Evolutionary conservation across 2,888 invertebrate genomes (phyloP).

Genomic region (Spodoptera littoralis): DNA sequence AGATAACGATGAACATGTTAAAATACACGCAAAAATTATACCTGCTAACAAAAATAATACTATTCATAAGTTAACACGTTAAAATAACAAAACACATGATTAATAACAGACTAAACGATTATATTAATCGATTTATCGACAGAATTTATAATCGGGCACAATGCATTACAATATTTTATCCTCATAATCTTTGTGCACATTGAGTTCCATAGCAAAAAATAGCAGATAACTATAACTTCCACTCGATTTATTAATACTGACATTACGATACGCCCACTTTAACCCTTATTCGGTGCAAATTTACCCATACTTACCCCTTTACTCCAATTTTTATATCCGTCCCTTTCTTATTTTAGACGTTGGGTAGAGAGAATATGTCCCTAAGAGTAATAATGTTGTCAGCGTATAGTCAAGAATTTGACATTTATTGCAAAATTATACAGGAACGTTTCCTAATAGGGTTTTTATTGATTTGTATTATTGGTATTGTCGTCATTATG

Average conservation of each 20-base stretch:
- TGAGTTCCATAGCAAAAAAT: slow-evolving; percentile 39
- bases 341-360: slow-evolving; percentile 51
- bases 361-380: slow-evolving; percentile 55
- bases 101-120: slow-evolving; percentile 14
- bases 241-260: slow-evolving; percentile 83
- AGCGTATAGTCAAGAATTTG: slow-evolving; percentile 65
- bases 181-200: slow-evolving; percentile 29
- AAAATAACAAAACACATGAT: slow-evolving; percentile 11
- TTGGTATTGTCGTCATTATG: slow-evolving; percentile 19
- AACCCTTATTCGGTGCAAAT: slow-evolving; percentile 75
- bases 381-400: slow-evolving; percentile 69
- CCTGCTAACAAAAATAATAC: too few relatives aligned
- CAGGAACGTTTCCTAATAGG: slow-evolving; percentile 59
- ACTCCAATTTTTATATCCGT: slow-evolving; percentile 37
- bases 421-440: slow-evolving; percentile 81
- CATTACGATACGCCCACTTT: slow-evolving; percentile 81
- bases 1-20: too few relatives aligned
- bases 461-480: slow-evolving; percentile 46
- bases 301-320: slow-evolving; percentile 62
- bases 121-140: slow-evolving; percentile 25
- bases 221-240: slow-evolving; percentile 71
- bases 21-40: too few relatives aligned
- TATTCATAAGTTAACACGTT: too few relatives aligned
- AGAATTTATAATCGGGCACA: slow-evolving; percentile 30
- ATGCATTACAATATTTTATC: slow-evolving; percentile 46